A percentile compares a stretch with the other conserved stretches of the same genome.
These are phyloP conservation scores for Eupristina koningsbergeri DNA, from an alignment of 1,140 invertebrate species.

Conservation along the genomic window DNA sequence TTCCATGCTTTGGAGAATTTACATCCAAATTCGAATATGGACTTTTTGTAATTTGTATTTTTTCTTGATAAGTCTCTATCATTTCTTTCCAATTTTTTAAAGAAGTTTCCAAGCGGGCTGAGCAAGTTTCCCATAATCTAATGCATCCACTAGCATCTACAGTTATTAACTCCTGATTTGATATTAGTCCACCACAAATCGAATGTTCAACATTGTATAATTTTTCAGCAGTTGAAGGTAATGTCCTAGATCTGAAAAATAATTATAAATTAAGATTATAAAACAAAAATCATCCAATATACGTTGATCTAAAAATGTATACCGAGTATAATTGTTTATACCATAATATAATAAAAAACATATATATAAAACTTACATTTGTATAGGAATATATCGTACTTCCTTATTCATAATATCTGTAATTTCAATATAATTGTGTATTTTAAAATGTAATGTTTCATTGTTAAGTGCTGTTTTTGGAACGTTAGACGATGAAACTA, in stretches of 20 bases:
- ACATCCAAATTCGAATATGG: conserved; percentile 82
- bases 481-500: conserved; percentile 48
- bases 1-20: conserved; percentile 91
- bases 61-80: conserved; percentile 73
- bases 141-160: conserved; percentile 77
- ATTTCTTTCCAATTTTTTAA: conserved; percentile 66
- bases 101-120: conserved; percentile 70
- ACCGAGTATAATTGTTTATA: too few relatives aligned
- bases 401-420: conserved; percentile 73
- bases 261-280: too few relatives aligned
- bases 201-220: conserved; percentile 70
- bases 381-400: conserved; percentile 77
- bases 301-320: too few relatives aligned
- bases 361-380: conserved; percentile 68
- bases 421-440: conserved; percentile 75
- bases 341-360: too few relatives aligned
- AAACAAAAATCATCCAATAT: too few relatives aligned
- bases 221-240: conserved; percentile 61
- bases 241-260: conserved; percentile 56
- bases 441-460: conserved; percentile 49
- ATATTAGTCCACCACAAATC: conserved; percentile 59
- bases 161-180: conserved; percentile 73
- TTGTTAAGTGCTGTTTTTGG: conserved; percentile 56
- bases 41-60: conserved; percentile 83
- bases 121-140: conserved; percentile 77